phyloP scores from a whole-genome alignment of 1,140 invertebrate species.

The Aphis craccivora region DNA sequence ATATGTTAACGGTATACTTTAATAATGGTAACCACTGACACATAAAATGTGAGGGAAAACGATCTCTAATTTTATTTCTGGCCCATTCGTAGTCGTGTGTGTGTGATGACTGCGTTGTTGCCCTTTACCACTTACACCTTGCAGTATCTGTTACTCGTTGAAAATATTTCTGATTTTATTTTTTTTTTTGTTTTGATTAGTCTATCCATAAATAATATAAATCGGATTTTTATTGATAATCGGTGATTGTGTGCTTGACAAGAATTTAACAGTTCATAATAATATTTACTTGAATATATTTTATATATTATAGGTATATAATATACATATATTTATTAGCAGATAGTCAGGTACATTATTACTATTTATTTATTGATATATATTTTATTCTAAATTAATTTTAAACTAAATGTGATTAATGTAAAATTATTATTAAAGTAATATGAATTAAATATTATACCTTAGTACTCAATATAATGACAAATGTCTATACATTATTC shows the following conservation, averaged over 20 bases:
- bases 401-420: not conserved
- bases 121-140: constrained; percentile 8
- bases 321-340: not conserved
- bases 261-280: not conserved
- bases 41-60: constrained; percentile 40
- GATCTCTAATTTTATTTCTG: constrained; percentile 51
- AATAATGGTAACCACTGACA: constrained; percentile 56
- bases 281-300: not conserved
- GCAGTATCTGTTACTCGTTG: not conserved
- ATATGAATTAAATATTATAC: not conserved
- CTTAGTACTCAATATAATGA: not conserved
- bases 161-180: constrained; percentile 31
- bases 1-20: constrained; percentile 40
- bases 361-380: not conserved
- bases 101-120: constrained; percentile 18
- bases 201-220: not conserved
- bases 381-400: not conserved
- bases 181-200: not conserved
- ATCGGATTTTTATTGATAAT: not conserved
- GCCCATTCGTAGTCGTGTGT: constrained; percentile 43
- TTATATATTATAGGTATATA: not conserved
- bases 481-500: not conserved
- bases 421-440: not conserved
- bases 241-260: too few species aligned
- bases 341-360: constrained; percentile 28